phyloP scores from a whole-genome alignment of 2,113 vertebrate genomes.

The Copsychus sechellarum region DNA sequence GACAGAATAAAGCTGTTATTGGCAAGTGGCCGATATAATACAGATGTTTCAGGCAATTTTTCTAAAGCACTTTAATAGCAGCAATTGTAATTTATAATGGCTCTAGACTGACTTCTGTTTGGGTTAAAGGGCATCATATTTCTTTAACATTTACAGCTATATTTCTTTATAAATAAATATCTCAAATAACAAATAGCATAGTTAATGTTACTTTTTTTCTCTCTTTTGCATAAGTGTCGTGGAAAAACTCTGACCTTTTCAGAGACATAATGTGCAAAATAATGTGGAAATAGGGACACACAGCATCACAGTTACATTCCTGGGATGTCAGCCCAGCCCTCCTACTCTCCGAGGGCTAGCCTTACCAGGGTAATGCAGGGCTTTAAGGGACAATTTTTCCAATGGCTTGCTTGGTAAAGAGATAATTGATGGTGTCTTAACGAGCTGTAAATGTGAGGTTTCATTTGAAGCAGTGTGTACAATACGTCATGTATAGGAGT shows the following conservation, averaged over 20 bases:
- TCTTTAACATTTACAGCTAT: slow-evolving; percentile 79
- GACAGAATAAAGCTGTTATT: slow-evolving; percentile 82
- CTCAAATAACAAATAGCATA: slow-evolving; percentile 79
- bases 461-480: slow-evolving; percentile 55
- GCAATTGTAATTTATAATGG: slow-evolving; percentile 79
- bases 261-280: slow-evolving; percentile 79
- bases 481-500: slow-evolving; percentile 53
- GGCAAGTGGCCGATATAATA: slow-evolving; percentile 78
- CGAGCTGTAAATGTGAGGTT: slow-evolving; percentile 60
- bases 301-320: slow-evolving; percentile 75
- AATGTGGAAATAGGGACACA: slow-evolving; percentile 74
- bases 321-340: slow-evolving; percentile 63
- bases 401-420: slow-evolving; percentile 59
- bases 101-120: slow-evolving; percentile 76
- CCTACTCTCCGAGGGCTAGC: slow-evolving; percentile 42
- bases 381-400: slow-evolving; percentile 48
- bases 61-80: slow-evolving; percentile 86
- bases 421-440: slow-evolving; percentile 26
- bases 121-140: slow-evolving; percentile 72
- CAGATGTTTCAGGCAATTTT: slow-evolving; percentile 80
- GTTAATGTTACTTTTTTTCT: slow-evolving; percentile 67
- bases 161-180: slow-evolving; percentile 81
- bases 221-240: slow-evolving; percentile 79
- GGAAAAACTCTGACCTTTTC: slow-evolving; percentile 75
- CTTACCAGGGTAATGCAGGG: slow-evolving; percentile 48